These are phyloP conservation scores for Tubulanus polymorphus DNA, from an alignment of 2,888 invertebrate genomes.

Conservation along the genomic window DNA sequence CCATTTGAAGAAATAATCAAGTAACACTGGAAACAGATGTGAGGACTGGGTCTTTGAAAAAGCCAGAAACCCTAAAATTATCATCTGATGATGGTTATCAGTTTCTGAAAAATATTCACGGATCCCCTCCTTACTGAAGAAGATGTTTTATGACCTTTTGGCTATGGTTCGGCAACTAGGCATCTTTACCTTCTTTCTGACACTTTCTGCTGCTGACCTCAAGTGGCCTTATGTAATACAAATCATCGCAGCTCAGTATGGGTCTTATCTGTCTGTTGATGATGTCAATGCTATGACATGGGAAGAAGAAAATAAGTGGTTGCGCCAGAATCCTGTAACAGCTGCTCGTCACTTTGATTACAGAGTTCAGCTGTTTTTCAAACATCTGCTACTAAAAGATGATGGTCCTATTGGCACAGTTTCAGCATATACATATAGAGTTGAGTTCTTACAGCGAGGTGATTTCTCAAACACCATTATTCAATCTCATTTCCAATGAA, in stretches of 20 bases:
- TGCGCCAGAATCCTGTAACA: constrained; percentile 27
- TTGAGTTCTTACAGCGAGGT: constrained; percentile 23
- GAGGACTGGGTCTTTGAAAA: constrained; percentile 14
- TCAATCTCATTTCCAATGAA: too few relatives aligned
- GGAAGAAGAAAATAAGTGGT: constrained; percentile 20
- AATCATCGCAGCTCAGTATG: constrained; percentile 19
- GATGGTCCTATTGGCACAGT: constrained; percentile 15
- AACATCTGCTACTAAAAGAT: constrained; percentile 14
- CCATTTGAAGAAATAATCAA: too few relatives aligned
- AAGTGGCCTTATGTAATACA: constrained; percentile 26
- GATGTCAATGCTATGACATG: constrained; percentile 18
- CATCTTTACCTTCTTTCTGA: constrained; percentile 27
- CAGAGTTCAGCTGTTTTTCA: constrained; percentile 20
- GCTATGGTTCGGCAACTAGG: constrained; percentile 27
- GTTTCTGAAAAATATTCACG: constrained; percentile 19
- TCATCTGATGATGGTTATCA: constrained; percentile 17
- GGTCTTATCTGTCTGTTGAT: constrained; percentile 10
- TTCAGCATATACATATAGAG: constrained; percentile 17
- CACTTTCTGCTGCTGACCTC: constrained; percentile 27
- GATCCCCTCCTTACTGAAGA: constrained; percentile 27
- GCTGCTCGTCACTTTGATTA: constrained; percentile 25
- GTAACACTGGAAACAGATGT: too few relatives aligned
- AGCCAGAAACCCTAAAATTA: constrained; percentile 5
- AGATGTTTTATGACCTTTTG: constrained; percentile 19
- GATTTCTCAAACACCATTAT: too few relatives aligned